Base-by-base conservation (phyloP, 2,113 vertebrate genomes). In the Argyrosomus japonicus region DNA sequence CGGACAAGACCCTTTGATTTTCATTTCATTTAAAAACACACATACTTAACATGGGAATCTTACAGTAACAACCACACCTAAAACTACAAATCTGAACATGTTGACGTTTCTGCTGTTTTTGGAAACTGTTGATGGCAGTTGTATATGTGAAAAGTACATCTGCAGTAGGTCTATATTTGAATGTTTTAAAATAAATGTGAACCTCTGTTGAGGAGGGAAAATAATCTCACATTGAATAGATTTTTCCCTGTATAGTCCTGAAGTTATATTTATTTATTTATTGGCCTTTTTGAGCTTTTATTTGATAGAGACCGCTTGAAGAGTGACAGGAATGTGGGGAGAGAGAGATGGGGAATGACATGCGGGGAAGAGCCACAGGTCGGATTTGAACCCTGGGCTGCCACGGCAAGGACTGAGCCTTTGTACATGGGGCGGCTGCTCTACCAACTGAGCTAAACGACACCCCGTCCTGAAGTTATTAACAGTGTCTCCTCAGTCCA, bases 151-250 rank as follows among this genome's bases (percentile, higher is more conserved):
- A 19, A 54, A 36, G 48, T 87, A 62, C 56, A 75, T 23, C 50
- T 83, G 69, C 58, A 72, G 21, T 77, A 63, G 36, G 64, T 83
- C 23, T 65, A 8, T 71, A 21, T 79, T 79, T 91, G 27, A 86
- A 73, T 79, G 70, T 86, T 80, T 80, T 56, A 4, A 25, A 27
- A 43, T 13, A 74, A 88, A 84, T 81, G 82, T 89, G 70, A 83
- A 65, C 12, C 68, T 32, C 23, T 68, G 36, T 72, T 63, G 15
- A 45, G 40, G 51, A 40, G 48, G 25, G 40, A 13, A 80, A 67
- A 67, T 60, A 9, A 87, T 36, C 61, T 64, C 32, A 62, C 21
- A 77, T 68, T 71, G 29, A 48, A 56, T 23, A 40, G n/a, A 64
- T 71, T 77, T 80, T 21, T 70, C 73, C 77, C 60, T 36, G 72